phyloP scores from a whole-genome alignment of 2,797 vertebrate genomes.

The Gobionotothen gibberifrons region DNA sequence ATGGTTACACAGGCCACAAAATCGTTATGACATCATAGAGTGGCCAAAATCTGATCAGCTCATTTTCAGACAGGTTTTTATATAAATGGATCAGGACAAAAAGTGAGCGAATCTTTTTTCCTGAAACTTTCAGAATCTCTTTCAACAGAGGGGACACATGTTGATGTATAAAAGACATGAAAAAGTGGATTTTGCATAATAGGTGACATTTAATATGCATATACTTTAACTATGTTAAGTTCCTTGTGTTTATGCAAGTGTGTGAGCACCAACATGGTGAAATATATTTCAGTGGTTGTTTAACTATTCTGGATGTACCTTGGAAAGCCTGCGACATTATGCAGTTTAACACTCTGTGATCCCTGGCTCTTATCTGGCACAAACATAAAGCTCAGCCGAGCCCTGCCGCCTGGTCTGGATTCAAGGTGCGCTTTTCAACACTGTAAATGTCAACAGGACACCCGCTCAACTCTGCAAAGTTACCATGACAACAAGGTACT shows the following conservation, averaged over 20 bases:
- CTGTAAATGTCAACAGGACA: slow-evolving; percentile 73
- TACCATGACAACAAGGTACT: slow-evolving; percentile 70
- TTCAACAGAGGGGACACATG: too few species aligned
- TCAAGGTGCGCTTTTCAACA: slow-evolving; percentile 64
- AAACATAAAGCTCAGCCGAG: slow-evolving; percentile 58
- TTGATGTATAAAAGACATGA: too few species aligned
- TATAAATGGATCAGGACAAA: too few species aligned
- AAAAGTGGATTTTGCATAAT: too few species aligned
- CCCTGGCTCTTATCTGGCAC: slow-evolving; percentile 55
- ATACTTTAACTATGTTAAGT: not conserved
- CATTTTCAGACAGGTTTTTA: too few species aligned
- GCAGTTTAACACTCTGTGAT: slow-evolving; percentile 46
- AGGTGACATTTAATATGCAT: too few species aligned
- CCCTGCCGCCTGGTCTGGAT: slow-evolving; percentile 58
- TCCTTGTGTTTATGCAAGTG: not conserved
- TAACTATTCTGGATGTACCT: not conserved
- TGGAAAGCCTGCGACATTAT: slow-evolving; percentile 23
- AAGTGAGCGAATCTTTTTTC: too few species aligned
- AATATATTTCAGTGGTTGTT: slow-evolving; percentile 20
- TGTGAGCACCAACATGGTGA: not conserved
- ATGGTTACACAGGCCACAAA: too few species aligned
- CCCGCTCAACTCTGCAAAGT: slow-evolving; percentile 47
- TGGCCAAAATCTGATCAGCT: too few species aligned
- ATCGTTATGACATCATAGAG: too few species aligned
- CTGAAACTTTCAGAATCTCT: too few species aligned